phyloP scores from a whole-genome alignment of 2,113 vertebrate genomes.

The Nothocercus julius region DNA sequence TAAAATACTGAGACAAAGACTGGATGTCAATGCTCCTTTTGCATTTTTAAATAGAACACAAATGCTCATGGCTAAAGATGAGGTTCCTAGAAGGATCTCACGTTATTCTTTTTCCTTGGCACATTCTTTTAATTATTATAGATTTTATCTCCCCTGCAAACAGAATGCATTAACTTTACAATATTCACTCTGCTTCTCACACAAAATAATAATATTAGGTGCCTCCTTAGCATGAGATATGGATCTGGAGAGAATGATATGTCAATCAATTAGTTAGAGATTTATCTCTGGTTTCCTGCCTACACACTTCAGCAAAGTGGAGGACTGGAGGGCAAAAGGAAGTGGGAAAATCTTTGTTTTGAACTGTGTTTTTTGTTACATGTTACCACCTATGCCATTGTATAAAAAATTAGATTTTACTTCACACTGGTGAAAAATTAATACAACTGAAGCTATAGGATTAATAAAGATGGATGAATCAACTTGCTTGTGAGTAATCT shows the following conservation, averaged over 20 bases:
- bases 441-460: neutral
- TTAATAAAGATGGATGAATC: neutral
- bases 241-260: neutral
- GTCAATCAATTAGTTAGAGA: neutral
- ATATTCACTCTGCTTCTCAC: neutral
- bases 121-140: slow-evolving; percentile 66
- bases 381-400: neutral
- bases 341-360: neutral
- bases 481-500: accelerated
- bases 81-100: slow-evolving; percentile 15
- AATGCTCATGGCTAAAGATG: neutral
- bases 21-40: slow-evolving; percentile 48
- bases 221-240: neutral
- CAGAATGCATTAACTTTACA: slow-evolving; percentile 38
- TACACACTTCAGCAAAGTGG: neutral
- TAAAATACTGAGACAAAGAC: slow-evolving; percentile 69
- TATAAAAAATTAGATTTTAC: neutral
- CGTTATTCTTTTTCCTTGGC: slow-evolving; percentile 9
- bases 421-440: neutral
- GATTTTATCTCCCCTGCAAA: slow-evolving; percentile 66
- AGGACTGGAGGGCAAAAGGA: neutral
- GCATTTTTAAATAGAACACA: slow-evolving; percentile 73
- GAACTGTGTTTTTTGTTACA: neutral
- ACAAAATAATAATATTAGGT: neutral
- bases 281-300: neutral